Base-by-base conservation (phyloP, 2,797 vertebrate species). In the Petrocephalus sullivani region DNA sequence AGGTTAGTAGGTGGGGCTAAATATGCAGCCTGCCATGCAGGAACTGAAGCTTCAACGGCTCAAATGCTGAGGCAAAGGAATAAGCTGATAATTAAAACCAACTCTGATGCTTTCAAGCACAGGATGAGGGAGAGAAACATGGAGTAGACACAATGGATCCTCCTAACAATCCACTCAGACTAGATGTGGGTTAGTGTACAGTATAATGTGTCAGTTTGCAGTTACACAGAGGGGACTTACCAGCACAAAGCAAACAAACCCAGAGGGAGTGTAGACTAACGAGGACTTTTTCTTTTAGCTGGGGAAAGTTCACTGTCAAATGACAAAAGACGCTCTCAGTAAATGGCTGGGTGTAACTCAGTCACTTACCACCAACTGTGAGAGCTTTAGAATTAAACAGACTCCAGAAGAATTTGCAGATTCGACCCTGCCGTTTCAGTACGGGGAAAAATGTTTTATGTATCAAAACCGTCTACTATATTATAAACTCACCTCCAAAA, bases 271-370 rank as follows among this genome's bases (percentile, higher is more conserved):
- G 64, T 71, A 12, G 64, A 71, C 37, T 71, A 37, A 71, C 64
- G 14, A 37, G 28, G 64, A 89, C 87, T 87, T 91, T 71, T 71
- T 71, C 28, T 71, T 71, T 28, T 14, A 28, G 33, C 16, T 37
- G 28, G 28, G 16, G 64, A 37, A 71, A 37, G 64, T 71, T 5
- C 28, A 37, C 28, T 16, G 5, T 33, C 3, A 71, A 67, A 67
- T 37, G 64, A 71, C 64, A 37, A 71, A 71, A 6, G 64, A 37
- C 64, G 28, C 6, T 71, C 64, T 37, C 28, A 71, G 64, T 37
- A 71, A 71, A 71, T 71, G 28, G 14, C 64, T 37, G 64, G 64
- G 64, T 16, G 64, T 16, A 37, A 71, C 37, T 71, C 64, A 71
- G 64, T 71, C 12, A 71, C 28, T 71, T 71, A 37, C 64, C 28